phyloP scores from a whole-genome alignment of 2,888 invertebrate genomes.

The Sclerodermus sp. region DNA sequence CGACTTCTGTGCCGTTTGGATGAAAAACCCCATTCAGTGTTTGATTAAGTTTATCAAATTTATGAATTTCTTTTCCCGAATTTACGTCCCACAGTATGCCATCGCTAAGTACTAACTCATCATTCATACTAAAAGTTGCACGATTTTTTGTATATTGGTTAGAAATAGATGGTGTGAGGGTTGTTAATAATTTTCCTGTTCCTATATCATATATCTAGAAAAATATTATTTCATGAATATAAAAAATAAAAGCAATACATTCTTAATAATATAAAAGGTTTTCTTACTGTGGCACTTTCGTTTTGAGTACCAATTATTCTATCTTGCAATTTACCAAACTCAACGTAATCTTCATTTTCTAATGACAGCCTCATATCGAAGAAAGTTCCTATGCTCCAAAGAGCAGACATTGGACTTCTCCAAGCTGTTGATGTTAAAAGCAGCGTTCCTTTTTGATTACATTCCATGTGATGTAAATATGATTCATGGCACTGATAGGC shows the following conservation, averaged over 20 bases:
- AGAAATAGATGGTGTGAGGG: slow-evolving; percentile 78
- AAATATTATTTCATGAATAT: not conserved
- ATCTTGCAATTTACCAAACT: slow-evolving; percentile 89
- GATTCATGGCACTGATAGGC: slow-evolving; percentile 83
- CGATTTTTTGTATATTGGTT: slow-evolving; percentile 93
- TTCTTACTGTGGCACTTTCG: slow-evolving; percentile 75
- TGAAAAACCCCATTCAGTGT: slow-evolving; percentile 94
- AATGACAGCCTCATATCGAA: slow-evolving; percentile 61
- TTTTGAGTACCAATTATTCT: slow-evolving; percentile 86
- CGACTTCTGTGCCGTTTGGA: slow-evolving; percentile 94
- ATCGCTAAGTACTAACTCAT: slow-evolving; percentile 88
- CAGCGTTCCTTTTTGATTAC: slow-evolving; percentile 69
- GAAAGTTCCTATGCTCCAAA: slow-evolving; percentile 70
- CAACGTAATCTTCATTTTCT: slow-evolving; percentile 85
- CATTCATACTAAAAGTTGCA: slow-evolving; percentile 91
- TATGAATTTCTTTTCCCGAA: slow-evolving; percentile 86
- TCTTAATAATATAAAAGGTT: no score
- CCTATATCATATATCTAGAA: slow-evolving; percentile 83
- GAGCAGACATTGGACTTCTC: slow-evolving; percentile 78
- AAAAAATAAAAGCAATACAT: not conserved
- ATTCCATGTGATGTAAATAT: slow-evolving; percentile 79
- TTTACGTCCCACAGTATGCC: slow-evolving; percentile 95
- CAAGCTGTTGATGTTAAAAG: slow-evolving; percentile 86
- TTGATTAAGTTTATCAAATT: slow-evolving; percentile 96
- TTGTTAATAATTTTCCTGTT: slow-evolving; percentile 74